Percentiles rank a stretch among this genome's conserved stretches.
These are phyloP conservation scores for Tangara arthus DNA, from an alignment of 2,797 vertebrate genomes.

Conservation along the genomic window DNA sequence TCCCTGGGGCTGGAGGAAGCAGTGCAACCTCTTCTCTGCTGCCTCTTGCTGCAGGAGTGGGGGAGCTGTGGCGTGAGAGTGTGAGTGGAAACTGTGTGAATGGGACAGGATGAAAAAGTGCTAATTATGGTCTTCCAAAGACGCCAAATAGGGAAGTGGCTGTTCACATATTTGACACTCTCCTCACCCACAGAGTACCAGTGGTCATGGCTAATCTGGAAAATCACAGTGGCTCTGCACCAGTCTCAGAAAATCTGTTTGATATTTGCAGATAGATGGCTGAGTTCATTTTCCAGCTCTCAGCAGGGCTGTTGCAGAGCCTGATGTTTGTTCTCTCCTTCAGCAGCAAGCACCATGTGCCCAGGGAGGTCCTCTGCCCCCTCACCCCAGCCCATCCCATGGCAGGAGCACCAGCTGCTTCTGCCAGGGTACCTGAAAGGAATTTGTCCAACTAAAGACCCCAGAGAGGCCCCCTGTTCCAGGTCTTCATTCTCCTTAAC, in stretches of 20 bases:
- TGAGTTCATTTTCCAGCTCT: neutral
- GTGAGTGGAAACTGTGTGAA: neutral
- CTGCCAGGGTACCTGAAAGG: neutral
- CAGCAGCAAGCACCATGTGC: neutral
- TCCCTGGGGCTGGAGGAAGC: neutral
- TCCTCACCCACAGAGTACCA: neutral
- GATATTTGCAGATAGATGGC: neutral
- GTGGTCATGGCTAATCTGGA: neutral
- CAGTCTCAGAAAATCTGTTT: neutral
- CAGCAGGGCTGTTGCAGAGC: neutral
- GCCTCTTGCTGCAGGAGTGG: neutral
- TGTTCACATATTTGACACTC: neutral
- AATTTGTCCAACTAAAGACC: neutral
- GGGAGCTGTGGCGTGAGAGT: neutral
- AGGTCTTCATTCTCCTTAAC: neutral
- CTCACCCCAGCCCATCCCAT: neutral
- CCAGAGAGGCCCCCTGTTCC: neutral
- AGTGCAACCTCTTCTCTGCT: neutral
- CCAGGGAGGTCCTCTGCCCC: neutral
- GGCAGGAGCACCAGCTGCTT: neutral
- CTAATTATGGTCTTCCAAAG: neutral
- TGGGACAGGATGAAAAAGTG: neutral
- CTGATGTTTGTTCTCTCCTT: neutral
- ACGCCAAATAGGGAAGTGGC: neutral
- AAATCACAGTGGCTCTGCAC: neutral